Percentiles rank a stretch among this genome's conserved stretches.
These are phyloP conservation scores for Syngnathus acus DNA, from an alignment of 2,797 vertebrate genomes.

Conservation along the genomic window DNA sequence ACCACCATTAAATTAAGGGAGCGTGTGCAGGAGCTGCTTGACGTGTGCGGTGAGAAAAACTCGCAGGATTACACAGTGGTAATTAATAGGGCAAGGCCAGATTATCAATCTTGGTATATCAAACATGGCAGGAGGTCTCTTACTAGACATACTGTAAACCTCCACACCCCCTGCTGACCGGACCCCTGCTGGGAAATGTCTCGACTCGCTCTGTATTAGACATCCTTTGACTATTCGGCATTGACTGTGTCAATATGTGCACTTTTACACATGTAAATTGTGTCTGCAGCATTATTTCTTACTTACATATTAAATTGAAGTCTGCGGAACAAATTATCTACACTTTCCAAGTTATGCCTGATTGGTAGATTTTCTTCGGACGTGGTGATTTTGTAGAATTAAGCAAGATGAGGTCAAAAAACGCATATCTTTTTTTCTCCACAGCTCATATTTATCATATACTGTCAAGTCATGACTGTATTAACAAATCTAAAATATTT, in stretches of 20 bases:
- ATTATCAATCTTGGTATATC: conserved; percentile 48
- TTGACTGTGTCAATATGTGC: conserved; percentile 6
- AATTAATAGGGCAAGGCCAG: conserved; percentile 67
- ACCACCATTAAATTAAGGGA: conserved; percentile 63
- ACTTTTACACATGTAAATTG: conserved; percentile 3
- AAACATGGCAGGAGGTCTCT: conserved; percentile 35
- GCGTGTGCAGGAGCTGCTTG: conserved; percentile 25
- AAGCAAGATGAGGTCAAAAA: no score
- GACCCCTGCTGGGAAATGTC: conserved; percentile 45
- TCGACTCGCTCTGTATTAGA: conserved; percentile 33
- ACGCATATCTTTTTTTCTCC: no score
- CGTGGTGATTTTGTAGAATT: no score
- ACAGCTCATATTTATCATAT: no score
- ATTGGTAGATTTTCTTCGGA: no score
- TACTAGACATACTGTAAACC: conserved; percentile 24
- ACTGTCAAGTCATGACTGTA: no score
- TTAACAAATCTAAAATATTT: no score
- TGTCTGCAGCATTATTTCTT: neutral
- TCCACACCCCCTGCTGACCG: conserved; percentile 18
- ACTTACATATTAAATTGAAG: no score
- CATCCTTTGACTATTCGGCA: neutral
- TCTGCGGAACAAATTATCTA: no score
- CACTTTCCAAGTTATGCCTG: no score
- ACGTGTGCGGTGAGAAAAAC: conserved; percentile 53
- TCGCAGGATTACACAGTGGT: conserved; percentile 53